Conservation (phyloP, 2,113 vertebrate species). For the Chrysochloris asiatica region DNA sequence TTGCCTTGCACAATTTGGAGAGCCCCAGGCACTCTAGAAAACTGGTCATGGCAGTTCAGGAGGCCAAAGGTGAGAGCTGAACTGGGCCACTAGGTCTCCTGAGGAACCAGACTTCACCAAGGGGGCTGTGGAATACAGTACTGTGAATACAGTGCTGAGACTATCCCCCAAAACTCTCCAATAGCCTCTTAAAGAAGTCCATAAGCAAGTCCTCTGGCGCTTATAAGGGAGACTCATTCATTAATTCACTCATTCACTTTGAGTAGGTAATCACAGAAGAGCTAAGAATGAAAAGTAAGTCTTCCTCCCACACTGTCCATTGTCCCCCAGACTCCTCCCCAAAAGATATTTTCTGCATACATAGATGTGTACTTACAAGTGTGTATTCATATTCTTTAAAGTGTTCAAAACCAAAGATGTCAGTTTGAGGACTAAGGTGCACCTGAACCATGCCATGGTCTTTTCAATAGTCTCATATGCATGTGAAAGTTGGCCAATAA, state of each 20-base stretch:
- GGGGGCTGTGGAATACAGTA: no score
- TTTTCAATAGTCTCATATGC: no score
- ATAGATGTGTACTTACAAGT: not conserved
- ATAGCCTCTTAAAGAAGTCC: constrained; percentile 7
- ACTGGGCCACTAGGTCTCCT: not conserved
- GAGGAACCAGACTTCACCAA: not conserved
- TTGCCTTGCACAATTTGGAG: not conserved
- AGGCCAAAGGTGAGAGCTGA: constrained; percentile 3
- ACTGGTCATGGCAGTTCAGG: not conserved
- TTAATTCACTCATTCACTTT: not conserved
- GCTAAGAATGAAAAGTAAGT: constrained; percentile 6
- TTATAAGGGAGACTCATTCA: not conserved
- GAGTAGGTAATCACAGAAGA: not conserved
- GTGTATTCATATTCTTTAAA: not conserved
- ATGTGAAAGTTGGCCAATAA: no score
- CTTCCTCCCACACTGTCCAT: not conserved
- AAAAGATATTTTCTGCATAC: not conserved
- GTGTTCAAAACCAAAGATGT: no score
- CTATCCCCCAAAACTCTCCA: not conserved
- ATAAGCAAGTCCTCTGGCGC: constrained; percentile 3
- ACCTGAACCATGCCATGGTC: no score
- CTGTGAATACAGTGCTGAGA: no score
- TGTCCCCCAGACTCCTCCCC: not conserved
- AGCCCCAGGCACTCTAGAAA: not conserved
- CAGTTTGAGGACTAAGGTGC: no score